Base-by-base conservation (phyloP, 1,140 invertebrate genomes). In the Macrobrachium nipponense region DNA sequence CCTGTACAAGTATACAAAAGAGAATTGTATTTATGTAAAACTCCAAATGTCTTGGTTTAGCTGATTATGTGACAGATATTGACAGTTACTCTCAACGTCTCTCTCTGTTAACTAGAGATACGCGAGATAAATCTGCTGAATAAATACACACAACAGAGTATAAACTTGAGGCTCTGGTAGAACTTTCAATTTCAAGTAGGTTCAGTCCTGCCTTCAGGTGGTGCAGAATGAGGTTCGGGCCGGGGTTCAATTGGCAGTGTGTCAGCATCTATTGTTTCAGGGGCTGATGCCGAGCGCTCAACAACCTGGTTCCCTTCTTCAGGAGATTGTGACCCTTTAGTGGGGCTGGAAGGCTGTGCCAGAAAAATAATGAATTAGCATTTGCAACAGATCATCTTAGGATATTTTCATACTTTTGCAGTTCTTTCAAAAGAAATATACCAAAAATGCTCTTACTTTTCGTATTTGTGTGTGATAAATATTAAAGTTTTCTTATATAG, bases 171-270 rank as follows among this genome's bases (percentile, higher is more conserved):
- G 66, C 36, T 20, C 61, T 14, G 27, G 6, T 18, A 2, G 0
- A 0, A 62, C 17, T 6, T 17, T 12, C 77, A 80, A 36, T 18
- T 12, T 36, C 60, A 80, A 3, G 11, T 7, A 5, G 77, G 58
- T 44, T 86, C 83, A 20, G 68, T 86, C n/a, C 83, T 58, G 20
- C 77, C 68, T 27, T 86, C 83, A 7, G 70, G 12, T 5, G 77
- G 64, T 8, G 83, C 83, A 43, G 83, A 86, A 58, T 73, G 83
- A 44, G 68, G 77, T 14, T 86, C 83, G 15, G 76, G 83, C 58
- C 62, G 66, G 20, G 77, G 17, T 11, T 79, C 51, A 20, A 61
- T 12, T 2, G 58, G 68, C 20, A 73, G 12, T 8, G n/a, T 20
- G 20, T 73, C 68, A 12, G 36, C 18, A 2, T 44, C 51, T 51